These are phyloP conservation scores for Ophion ellenae DNA, from an alignment of 2,888 invertebrate genomes.

Conservation along the genomic window DNA sequence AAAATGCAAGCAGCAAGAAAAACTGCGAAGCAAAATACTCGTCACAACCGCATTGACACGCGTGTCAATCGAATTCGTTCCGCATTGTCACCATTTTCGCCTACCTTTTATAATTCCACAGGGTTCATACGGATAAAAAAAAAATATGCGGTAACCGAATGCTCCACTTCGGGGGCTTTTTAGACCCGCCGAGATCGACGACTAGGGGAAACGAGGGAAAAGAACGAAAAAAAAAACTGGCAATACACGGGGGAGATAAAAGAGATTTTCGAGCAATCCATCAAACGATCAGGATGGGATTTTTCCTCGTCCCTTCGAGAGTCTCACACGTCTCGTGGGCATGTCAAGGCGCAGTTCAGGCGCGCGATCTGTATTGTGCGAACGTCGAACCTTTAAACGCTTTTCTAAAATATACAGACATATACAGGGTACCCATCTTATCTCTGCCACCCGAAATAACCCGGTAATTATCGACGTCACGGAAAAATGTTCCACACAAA, in stretches of 20 bases:
- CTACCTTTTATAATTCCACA: background rate
- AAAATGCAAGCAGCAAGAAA: background rate
- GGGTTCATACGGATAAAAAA: conserved; percentile 17
- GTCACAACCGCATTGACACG: conserved; percentile 67
- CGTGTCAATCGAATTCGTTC: conserved; percentile 69
- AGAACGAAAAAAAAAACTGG: background rate
- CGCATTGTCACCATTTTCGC: conserved; percentile 28
- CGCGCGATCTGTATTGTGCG: conserved; percentile 11
- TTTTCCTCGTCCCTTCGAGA: background rate
- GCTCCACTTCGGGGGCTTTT: conserved; percentile 50
- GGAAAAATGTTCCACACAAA: too few relatives aligned
- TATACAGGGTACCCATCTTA: background rate
- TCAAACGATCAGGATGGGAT: conserved; percentile 44
- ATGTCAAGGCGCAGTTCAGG: conserved; percentile 48
- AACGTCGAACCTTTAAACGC: conserved; percentile 19
- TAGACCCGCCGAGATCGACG: conserved; percentile 32
- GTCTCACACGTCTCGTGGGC: conserved; percentile 21
- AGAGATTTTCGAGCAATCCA: conserved; percentile 47
- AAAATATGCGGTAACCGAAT: conserved; percentile 33
- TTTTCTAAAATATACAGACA: background rate
- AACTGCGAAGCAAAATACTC: conserved; percentile 34
- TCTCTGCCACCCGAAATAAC: too few relatives aligned
- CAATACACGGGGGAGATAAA: background rate
- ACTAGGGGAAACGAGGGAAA: background rate
- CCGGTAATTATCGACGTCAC: too few relatives aligned